Evolutionary conservation across 2,113 vertebrate genomes (phyloP).

Genomic region (Pangasianodon gigas): DNA sequence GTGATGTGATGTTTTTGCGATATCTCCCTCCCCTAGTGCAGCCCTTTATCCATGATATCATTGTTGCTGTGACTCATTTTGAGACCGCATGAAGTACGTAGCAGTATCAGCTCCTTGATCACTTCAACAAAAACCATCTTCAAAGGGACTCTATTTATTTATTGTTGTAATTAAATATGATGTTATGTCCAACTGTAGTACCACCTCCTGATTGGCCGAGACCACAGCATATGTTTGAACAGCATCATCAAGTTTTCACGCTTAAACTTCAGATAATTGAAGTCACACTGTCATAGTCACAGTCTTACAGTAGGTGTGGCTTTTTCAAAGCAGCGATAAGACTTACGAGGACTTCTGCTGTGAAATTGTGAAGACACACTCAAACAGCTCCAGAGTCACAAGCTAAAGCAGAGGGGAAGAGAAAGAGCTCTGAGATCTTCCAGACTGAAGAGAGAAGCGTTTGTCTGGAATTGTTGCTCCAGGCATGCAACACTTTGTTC

Average conservation of each 20-base stretch:
- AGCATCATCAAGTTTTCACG: slow-evolving; percentile 19
- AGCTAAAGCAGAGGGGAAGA: slow-evolving; percentile 21
- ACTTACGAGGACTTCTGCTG: slow-evolving; percentile 37
- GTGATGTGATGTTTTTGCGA: not conserved
- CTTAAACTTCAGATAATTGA: slow-evolving; percentile 8
- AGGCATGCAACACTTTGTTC: slow-evolving; percentile 4
- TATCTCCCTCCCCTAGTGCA: not conserved
- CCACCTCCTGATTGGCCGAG: slow-evolving; percentile 1
- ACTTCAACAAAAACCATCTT: slow-evolving; percentile 29
- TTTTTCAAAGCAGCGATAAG: slow-evolving; percentile 43
- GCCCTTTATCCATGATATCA: not conserved
- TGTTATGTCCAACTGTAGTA: slow-evolving; percentile 2
- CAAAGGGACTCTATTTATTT: slow-evolving; percentile 32
- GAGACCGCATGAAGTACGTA: not conserved
- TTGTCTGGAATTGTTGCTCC: slow-evolving; percentile 39
- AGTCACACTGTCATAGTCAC: slow-evolving; percentile 36
- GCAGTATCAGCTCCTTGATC: slow-evolving; percentile 29
- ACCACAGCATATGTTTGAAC: slow-evolving; percentile 17
- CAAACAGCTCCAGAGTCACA: slow-evolving; percentile 35
- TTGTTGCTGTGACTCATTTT: slow-evolving; percentile 14
- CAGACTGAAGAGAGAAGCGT: slow-evolving; percentile 32
- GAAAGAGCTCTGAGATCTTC: slow-evolving; percentile 36
- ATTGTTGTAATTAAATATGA: slow-evolving; percentile 16
- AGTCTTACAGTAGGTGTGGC: slow-evolving; percentile 3
- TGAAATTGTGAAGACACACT: slow-evolving; percentile 28